Evolutionary conservation across 2,888 invertebrate species (phyloP).

Genomic region (Stenurella melanura): DNA sequence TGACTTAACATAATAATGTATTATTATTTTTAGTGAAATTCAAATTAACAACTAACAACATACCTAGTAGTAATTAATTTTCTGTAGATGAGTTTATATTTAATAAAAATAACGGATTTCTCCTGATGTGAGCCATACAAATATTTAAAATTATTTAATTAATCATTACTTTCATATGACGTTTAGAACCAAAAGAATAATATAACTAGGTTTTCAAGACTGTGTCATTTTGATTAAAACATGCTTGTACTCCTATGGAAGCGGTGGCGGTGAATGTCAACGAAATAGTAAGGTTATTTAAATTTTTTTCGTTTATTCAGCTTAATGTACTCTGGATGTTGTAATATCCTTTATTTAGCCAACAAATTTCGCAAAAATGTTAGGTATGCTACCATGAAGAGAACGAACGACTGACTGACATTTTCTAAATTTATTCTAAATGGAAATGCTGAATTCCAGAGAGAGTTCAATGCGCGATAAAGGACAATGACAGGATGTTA

Average conservation of each 20-base stretch:
- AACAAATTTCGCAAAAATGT: constrained; percentile 5
- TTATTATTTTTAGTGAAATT: too few relatives aligned
- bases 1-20: too few relatives aligned
- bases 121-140: too few relatives aligned
- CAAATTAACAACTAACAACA: too few relatives aligned
- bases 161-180: too few relatives aligned
- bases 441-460: neutral
- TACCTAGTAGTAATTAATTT: too few relatives aligned
- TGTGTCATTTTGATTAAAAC: neutral
- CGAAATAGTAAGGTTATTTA: constrained; percentile 13
- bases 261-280: neutral
- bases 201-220: too few relatives aligned
- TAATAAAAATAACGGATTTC: too few relatives aligned
- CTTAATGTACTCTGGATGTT: neutral
- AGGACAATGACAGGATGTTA: constrained; percentile 21
- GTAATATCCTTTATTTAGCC: constrained; percentile 11
- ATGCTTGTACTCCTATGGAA: neutral
- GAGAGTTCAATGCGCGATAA: constrained; percentile 10
- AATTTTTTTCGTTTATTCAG: neutral
- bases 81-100: too few relatives aligned
- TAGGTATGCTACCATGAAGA: constrained; percentile 8
- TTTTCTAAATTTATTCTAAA: constrained; percentile 4
- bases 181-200: too few relatives aligned
- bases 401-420: neutral
- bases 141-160: too few relatives aligned